These are phyloP conservation scores for Plectus sambesii DNA, from an alignment of 1,140 invertebrate species.

Conservation along the genomic window DNA sequence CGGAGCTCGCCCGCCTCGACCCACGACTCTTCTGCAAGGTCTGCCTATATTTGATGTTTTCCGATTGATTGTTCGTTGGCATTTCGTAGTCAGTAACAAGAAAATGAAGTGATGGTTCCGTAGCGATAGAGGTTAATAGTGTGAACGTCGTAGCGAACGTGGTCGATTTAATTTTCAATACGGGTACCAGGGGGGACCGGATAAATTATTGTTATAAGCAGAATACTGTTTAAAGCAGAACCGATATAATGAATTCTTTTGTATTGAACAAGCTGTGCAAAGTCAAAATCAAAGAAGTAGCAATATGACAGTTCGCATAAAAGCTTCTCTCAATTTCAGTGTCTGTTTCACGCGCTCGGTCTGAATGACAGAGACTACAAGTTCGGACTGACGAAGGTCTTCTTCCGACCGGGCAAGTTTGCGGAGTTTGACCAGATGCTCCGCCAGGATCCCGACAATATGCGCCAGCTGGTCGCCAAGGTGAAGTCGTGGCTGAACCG, in stretches of 20 bases:
- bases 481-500: slow-evolving; percentile 79
- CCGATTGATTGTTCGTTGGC: neutral
- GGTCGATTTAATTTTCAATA: no score
- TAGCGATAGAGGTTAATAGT: no score
- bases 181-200: no score
- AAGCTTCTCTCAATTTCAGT: no score
- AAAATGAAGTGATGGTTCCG: no score
- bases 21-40: slow-evolving; percentile 81
- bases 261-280: no score
- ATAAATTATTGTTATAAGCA: no score
- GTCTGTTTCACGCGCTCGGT: slow-evolving; percentile 81
- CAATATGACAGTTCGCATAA: no score
- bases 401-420: slow-evolving; percentile 94
- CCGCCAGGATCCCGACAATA: slow-evolving; percentile 81
- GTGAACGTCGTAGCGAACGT: no score
- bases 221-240: no score
- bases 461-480: slow-evolving; percentile 66
- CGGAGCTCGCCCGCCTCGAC: slow-evolving; percentile 65
- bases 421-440: slow-evolving; percentile 94
- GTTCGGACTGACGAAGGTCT: slow-evolving; percentile 89
- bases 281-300: no score
- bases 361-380: slow-evolving; percentile 84
- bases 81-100: neutral
- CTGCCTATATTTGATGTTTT: slow-evolving; percentile 18
- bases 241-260: no score